Evolutionary conservation across 2,888 invertebrate species (phyloP), one percentile per base, ranked within the genome.

Genomic region (Muscina levida): DNA sequence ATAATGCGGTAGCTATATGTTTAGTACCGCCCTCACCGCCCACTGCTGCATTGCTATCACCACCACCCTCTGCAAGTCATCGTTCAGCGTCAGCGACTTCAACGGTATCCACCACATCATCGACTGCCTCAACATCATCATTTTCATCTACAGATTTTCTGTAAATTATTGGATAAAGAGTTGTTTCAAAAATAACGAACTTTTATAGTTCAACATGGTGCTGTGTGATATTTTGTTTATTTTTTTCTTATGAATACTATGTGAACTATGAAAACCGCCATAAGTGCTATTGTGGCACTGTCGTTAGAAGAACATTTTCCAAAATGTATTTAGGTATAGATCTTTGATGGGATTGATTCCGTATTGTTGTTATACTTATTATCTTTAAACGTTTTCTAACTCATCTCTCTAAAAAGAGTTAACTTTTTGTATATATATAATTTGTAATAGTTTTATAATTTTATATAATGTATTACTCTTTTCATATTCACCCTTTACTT

Each of bases 21-120:
- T 83, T 86, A 2, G 82, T 83, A 46, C 83, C 85, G 17, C 82
- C 84, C 0, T 85, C 87, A 2, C 85, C 87, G 13, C 85, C 87
- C 11, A 82, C 74, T 68, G 53, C 44, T 1, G 42, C 81, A 0
- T 62, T 84, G 2, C 77, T 84, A 1, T 46, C 83, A 1, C 72
- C 79, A n/a, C 46, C 79, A 22, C 22, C 62, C n/a, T n/a, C 78
- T n/a, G 42, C 84, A 59, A 19, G 83, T 71, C 65, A 85, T 72
- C 80, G 85, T 75, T 82, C 84, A 3, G 66, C 84, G 1, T 86
- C 83, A 71, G 83, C 83, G 72, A 87, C 77, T 19, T 85, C 84
- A 72, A 83, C 82, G 8, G 66, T 79, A 15, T 84, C 84, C 6
- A 78, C 77, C 1, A 56, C 79, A n/a, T 84, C 84, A 6, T 83